Percentiles rank a stretch among this genome's conserved stretches.
Evolutionary conservation across 2,888 invertebrate species (phyloP).

Genomic region (Papilio demoleus): DNA sequence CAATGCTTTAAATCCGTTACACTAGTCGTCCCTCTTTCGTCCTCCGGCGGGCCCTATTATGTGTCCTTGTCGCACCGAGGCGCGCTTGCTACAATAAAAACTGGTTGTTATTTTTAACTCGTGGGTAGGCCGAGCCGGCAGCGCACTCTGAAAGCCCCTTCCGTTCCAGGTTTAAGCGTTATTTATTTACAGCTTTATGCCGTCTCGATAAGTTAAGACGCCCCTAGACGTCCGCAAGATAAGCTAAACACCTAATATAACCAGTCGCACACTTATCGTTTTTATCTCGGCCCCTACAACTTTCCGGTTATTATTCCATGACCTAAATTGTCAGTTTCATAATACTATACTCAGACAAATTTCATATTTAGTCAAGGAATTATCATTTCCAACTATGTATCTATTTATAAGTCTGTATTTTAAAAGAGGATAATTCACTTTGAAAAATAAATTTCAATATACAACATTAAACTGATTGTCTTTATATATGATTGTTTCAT

Average conservation of each 20-base stretch:
- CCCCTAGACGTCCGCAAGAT: constrained; percentile 33
- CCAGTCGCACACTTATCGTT: constrained; percentile 34
- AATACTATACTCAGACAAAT: constrained; percentile 23
- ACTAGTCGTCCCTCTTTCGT: constrained; percentile 70
- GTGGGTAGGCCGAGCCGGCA: constrained; percentile 72
- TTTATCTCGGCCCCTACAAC: constrained; percentile 39
- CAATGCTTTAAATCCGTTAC: constrained; percentile 75
- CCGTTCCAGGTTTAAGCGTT: constrained; percentile 68
- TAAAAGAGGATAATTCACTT: too few relatives aligned
- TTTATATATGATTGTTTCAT: background rate
- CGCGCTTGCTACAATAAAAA: constrained; percentile 78
- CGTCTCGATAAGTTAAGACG: constrained; percentile 40
- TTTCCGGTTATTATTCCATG: constrained; percentile 37
- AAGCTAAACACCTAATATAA: constrained; percentile 33
- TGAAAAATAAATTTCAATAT: too few relatives aligned
- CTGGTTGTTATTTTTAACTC: constrained; percentile 82
- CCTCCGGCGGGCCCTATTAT: constrained; percentile 62
- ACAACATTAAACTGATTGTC: too few relatives aligned
- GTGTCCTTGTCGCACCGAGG: constrained; percentile 73
- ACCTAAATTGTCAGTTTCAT: constrained; percentile 35
- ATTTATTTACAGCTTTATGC: constrained; percentile 54
- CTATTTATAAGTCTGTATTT: too few relatives aligned
- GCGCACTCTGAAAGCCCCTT: constrained; percentile 71
- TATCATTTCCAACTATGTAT: too few relatives aligned
- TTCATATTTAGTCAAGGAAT: too few relatives aligned